Conservation (phyloP, 2,888 invertebrate genomes). For the Congeria kusceri region DNA sequence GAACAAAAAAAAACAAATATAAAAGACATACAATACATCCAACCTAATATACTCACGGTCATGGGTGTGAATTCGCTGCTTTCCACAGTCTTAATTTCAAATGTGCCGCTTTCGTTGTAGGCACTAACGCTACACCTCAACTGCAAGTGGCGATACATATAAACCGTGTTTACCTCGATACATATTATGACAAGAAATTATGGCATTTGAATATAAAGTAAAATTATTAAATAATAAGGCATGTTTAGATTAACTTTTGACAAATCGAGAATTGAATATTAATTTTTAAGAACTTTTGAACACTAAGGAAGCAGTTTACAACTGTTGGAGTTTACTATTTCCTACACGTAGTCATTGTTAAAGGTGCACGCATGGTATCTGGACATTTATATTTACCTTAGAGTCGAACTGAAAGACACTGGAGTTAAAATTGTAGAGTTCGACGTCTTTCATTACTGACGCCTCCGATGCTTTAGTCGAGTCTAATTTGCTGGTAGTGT, state of each 20-base stretch:
- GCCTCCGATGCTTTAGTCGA: neutral
- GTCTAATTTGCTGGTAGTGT: conserved; percentile 1
- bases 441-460: conserved; percentile 6
- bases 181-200: neutral
- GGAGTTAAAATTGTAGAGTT: neutral
- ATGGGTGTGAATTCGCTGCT: conserved; percentile 4
- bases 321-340: too few relatives aligned
- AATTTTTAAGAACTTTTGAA: too few relatives aligned
- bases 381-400: neutral
- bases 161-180: too few relatives aligned
- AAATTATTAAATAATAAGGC: too few relatives aligned
- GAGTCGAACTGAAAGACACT: neutral
- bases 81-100: neutral
- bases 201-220: too few relatives aligned
- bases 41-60: conserved; percentile 2
- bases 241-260: too few relatives aligned
- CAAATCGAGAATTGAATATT: too few relatives aligned
- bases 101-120: conserved; percentile 15
- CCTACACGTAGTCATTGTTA: neutral
- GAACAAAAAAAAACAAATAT: too few relatives aligned
- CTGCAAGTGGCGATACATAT: too few relatives aligned
- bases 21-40: neutral
- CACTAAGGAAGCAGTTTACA: too few relatives aligned
- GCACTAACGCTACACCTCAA: conserved; percentile 9
- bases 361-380: neutral